Evolutionary conservation across 2,888 invertebrate species (phyloP).

Genomic region (Didymodactylos carnosus): DNA sequence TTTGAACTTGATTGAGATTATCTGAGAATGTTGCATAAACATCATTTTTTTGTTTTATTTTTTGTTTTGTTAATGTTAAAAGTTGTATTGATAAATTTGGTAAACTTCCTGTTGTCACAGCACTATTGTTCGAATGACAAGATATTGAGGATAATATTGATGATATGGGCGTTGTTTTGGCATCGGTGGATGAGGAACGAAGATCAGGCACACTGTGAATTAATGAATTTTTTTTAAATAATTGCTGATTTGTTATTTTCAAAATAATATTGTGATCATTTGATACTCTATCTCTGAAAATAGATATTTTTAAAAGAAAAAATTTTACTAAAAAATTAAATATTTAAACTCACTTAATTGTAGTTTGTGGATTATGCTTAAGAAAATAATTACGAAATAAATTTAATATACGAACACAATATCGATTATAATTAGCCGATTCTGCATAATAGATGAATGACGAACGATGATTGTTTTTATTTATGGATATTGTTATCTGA

Average conservation of each 20-base stretch:
- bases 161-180: neutral
- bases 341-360: neutral
- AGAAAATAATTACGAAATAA: neutral
- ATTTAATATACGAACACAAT: neutral
- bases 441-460: neutral
- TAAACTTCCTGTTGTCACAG: neutral
- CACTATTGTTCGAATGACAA: neutral
- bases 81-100: neutral
- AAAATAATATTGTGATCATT: too few relatives aligned
- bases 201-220: neutral
- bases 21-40: neutral
- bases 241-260: neutral
- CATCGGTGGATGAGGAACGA: neutral
- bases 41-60: neutral
- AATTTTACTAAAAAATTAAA: neutral
- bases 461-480: neutral
- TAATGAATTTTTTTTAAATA: neutral
- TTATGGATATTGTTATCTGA: neutral
- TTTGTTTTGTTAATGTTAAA: neutral
- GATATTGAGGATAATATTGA: neutral
- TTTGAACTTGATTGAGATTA: neutral
- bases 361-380: too few relatives aligned
- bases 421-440: neutral
- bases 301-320: too few relatives aligned
- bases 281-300: too few relatives aligned